Percentiles rank a stretch among this genome's conserved stretches.
phyloP scores from a whole-genome alignment of 2,113 vertebrate genomes.

The Dendropsophus ebraccatus region DNA sequence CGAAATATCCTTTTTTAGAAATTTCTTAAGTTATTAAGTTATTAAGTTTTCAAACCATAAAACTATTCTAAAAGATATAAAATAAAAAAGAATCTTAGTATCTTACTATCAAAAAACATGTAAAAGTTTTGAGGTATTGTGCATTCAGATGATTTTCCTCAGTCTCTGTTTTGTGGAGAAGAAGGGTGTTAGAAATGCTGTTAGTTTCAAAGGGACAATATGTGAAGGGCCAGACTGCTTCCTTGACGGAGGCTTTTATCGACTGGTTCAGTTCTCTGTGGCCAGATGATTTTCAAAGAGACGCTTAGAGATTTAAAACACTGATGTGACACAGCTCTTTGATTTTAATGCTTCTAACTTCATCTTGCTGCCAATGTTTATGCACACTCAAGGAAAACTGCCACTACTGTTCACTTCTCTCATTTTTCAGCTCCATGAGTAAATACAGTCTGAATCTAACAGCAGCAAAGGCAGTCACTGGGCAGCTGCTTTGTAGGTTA shows the following conservation, averaged over 20 bases:
- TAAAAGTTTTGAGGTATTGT: neutral
- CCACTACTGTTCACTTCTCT: constrained; percentile 75
- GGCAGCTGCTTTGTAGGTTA: constrained; percentile 49
- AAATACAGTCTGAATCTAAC: constrained; percentile 75
- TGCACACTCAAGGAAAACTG: constrained; percentile 78
- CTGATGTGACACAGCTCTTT: constrained; percentile 76
- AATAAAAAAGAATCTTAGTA: neutral
- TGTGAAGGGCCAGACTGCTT: constrained; percentile 64
- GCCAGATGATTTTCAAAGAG: constrained; percentile 77
- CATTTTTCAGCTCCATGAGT: constrained; percentile 79
- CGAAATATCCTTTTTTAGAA: too few relatives aligned
- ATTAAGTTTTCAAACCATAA: too few relatives aligned
- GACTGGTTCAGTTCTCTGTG: constrained; percentile 72
- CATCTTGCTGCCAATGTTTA: constrained; percentile 74
- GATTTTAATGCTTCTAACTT: constrained; percentile 71
- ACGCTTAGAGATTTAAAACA: constrained; percentile 73
- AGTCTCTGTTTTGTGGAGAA: neutral
- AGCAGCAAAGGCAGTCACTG: constrained; percentile 64
- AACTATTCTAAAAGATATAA: too few relatives aligned
- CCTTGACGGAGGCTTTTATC: constrained; percentile 75
- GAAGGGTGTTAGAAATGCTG: constrained; percentile 27
- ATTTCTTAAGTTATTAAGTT: too few relatives aligned
- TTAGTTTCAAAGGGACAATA: constrained; percentile 69
- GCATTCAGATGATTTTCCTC: constrained; percentile 8
- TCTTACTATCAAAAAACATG: neutral